Base-by-base conservation (phyloP, 1,140 invertebrate genomes). In the Formica exsecta region DNA sequence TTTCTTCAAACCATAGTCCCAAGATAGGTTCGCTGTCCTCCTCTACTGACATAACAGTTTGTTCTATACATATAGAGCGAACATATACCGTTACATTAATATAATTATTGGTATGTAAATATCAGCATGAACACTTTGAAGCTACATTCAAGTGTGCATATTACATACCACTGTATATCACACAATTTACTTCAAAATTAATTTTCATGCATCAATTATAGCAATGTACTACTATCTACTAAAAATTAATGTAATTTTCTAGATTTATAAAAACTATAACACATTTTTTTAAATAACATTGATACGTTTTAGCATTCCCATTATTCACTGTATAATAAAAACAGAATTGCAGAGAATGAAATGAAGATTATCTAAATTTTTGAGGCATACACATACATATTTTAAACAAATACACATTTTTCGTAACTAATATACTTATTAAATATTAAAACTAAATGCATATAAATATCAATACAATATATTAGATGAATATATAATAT, bases 1-100 rank as follows among this genome's bases (percentile, higher is more conserved):
- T 98, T 94, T 98, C 98, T 93, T 99, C 98, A 95, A 99, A 98
- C 98, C 98, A 99, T 77, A 98, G 96, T 0, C 98, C 98, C 91
- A 99, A 96, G 86, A 99, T 97, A 2, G 98, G 98, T 94, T 99
- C 98, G 94, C 98, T 98, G 95, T 98, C 98, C 95, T 98, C 98
- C 90, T 95, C 95, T 95, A 92, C 90, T 92, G 92, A 95, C 93
- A 95, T 93, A 95, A 93, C 89, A 94, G 92, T 93, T 94, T 94
- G 92, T 93, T 94, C 92, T 92, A 92, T 92, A 65, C 11, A 48
- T 77, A 92, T 92, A 92, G 89, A 92, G 89, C 89, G 91, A 93
- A 92, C 90, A 93, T 86, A 92, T 89, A 92, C 87, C 90, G 91
- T 77, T 92, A 89, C 86, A 87, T 93, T 94, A 93, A 51, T 68